Evolutionary conservation across 1,140 invertebrate genomes (phyloP), one percentile per base, ranked within the genome.

Genomic region (Dermatophagoides farinae): DNA sequence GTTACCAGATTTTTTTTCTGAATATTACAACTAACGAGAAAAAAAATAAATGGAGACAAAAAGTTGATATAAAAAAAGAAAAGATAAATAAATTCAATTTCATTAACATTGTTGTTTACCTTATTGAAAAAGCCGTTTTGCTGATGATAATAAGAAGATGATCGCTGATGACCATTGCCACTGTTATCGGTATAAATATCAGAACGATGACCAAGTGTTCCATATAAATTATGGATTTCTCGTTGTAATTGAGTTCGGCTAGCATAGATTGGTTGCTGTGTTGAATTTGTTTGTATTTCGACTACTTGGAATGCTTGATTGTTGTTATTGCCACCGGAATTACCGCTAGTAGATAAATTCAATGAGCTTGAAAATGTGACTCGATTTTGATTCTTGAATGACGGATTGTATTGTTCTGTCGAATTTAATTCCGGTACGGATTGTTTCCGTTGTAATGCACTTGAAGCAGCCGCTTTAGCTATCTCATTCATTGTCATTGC

Each of bases 341-440:
- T 31, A 31, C 31, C 31, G 31, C 31, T 31, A 31, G 47, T 12
- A 25, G 16, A 12, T 44, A 55, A 23, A 44, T 55, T 55, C 18
- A 55, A 25, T 14, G 53, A 38, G 12, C 25, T 38, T 44, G 53
- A 55, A 44, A 55, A 55, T 20, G 53, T 55, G 14, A 55, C 53
- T 18, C 53, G 53, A 40, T 55, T 55, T 55, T 55, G 53, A 55
- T 25, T 55, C 38, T 55, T 55, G 6, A 38, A 44, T 25, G 12
- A 49, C 5, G 44, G 14, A 47, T 60, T 60, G 44, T 31, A 16
- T 50, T 20, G 37, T 23, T 14, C 37, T 4, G 8, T 8, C 2
- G 31, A 16, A 49, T 49, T 50, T n/a, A 60, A 41, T 55, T 58
- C 57, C 14, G 58, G 58, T 11, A 60, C 58, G 8, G 58, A 60